Base-by-base conservation (phyloP, 2,888 invertebrate genomes). In the Myopa testacea region DNA sequence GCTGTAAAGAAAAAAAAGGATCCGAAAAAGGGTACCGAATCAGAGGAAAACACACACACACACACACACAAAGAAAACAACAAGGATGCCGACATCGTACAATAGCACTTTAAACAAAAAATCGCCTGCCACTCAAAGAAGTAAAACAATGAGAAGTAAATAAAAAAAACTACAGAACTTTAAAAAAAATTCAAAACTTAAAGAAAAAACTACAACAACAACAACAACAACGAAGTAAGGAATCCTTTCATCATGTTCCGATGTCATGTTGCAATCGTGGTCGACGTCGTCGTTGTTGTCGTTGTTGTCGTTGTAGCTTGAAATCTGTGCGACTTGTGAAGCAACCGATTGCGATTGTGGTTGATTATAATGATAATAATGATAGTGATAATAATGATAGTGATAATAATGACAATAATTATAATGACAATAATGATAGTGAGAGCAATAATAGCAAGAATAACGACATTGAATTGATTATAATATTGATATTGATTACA, bases 231-330 rank as follows among this genome's bases (percentile, higher is more conserved):
- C 62, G 69, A 26, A 74, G 7, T 37, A 50, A 12, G 14, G 82
- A 84, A 82, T 84, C 84, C 84, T 84, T 84, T 84, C 83, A 84
- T 84, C 83, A 81, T 84, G 84, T 83, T 81, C 83, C 83, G 84
- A 84, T 84, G 84, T 84, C 84, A 83, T 84, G 84, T 84, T 78
- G 80, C 80, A 81, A 81, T 80, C 81, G 80, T 81, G 80, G 81
- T 78, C 80, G n/a, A n/a, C n/a, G n/a, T n/a, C n/a, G n/a, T n/a
- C n/a, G n/a, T n/a, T n/a, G n/a, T n/a, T n/a, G n/a, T n/a, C n/a
- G n/a, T n/a, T n/a, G n/a, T n/a, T n/a, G 81, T 79, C 81, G 81
- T 80, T 80, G 81, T 78, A 80, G 79, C 80, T 80, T 80, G 80
- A 79, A 79, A 79, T 79, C 79, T 67, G 68, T 71, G 78, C 76